Conservation (phyloP, 2,888 invertebrate species). For the Polydrusus pterygomalis region DNA sequence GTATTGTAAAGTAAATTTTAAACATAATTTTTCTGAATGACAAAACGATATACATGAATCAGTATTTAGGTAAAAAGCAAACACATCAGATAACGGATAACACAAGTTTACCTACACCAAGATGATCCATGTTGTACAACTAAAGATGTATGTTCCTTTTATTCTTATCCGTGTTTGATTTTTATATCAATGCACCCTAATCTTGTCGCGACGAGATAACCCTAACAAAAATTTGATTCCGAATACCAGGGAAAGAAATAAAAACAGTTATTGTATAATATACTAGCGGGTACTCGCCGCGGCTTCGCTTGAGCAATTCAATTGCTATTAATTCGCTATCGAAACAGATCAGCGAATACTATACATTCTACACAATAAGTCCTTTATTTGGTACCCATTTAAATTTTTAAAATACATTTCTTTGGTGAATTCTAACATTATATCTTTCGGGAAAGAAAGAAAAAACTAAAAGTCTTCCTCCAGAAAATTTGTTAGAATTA, state of each 20-base stretch:
- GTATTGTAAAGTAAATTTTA: neutral
- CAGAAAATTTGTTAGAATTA: no score
- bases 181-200: constrained; percentile 23
- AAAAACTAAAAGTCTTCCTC: no score
- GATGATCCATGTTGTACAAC: constrained; percentile 23
- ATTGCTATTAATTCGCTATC: no score
- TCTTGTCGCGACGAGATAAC: constrained; percentile 29
- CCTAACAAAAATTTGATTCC: constrained; percentile 25
- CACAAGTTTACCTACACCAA: constrained; percentile 19
- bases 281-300: no score
- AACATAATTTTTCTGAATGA: constrained; percentile 3
- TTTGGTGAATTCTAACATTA: no score
- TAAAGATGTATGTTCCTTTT: constrained; percentile 22
- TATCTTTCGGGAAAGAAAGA: no score
- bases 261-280: no score
- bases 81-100: constrained; percentile 18
- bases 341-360: no score
- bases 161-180: constrained; percentile 31
- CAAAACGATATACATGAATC: constrained; percentile 8
- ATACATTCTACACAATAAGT: no score
- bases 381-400: no score
- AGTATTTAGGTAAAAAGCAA: constrained; percentile 26
- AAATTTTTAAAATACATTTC: no score
- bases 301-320: no score
- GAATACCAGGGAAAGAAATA: constrained; percentile 1